Evolutionary conservation across 2,888 invertebrate species (phyloP).

Genomic region (Andrena haemorrhoa): DNA sequence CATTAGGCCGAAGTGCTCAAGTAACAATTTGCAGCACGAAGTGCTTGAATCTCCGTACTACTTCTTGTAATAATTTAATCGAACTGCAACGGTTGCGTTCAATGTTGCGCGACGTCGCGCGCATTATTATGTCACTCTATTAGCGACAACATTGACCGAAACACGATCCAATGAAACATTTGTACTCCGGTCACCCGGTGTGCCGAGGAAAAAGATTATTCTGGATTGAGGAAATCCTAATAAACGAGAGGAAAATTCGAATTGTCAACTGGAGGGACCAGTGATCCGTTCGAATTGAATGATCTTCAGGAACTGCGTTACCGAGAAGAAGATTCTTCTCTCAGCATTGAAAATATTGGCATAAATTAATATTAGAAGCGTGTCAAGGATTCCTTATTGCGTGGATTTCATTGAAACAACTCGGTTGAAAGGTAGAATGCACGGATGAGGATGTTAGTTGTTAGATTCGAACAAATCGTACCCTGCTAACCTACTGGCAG

Average conservation of each 20-base stretch:
- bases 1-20: slow-evolving; percentile 62
- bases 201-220: slow-evolving; percentile 9
- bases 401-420: slow-evolving; percentile 15
- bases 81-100: slow-evolving; percentile 44
- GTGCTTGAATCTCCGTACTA: slow-evolving; percentile 50
- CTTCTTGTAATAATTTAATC: slow-evolving; percentile 55
- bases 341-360: slow-evolving; percentile 10
- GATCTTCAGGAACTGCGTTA: neutral
- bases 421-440: slow-evolving; percentile 58
- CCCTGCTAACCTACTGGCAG: slow-evolving; percentile 66
- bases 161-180: slow-evolving; percentile 40
- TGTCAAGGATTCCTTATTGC: neutral
- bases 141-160: slow-evolving; percentile 29
- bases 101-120: slow-evolving; percentile 25
- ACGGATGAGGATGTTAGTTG: slow-evolving; percentile 69
- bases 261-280: neutral
- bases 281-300: neutral
- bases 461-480: slow-evolving; percentile 73
- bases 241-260: neutral
- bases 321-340: neutral
- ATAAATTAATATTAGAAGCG: neutral
- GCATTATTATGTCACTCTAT: slow-evolving; percentile 33
- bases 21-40: slow-evolving; percentile 62
- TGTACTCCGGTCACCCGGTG: neutral
- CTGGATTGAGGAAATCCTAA: slow-evolving; percentile 47